Base-by-base conservation (phyloP, 1,140 invertebrate species). In the Pteromalus puparum region DNA sequence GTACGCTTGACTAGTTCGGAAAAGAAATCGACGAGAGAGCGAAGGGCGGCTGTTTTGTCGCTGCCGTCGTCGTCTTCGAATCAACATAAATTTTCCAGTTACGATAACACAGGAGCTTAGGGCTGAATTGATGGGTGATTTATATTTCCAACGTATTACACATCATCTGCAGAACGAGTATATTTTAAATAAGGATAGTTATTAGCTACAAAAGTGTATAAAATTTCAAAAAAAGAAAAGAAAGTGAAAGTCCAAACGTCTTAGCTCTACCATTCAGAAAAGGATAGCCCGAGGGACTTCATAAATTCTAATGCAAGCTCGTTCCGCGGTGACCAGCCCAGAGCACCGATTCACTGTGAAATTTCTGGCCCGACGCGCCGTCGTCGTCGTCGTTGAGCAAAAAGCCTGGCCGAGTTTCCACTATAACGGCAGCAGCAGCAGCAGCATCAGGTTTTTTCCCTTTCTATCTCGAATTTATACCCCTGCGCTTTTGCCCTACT, bases 381-480 rank as follows among this genome's bases (percentile, higher is more conserved):
- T 61, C 53, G 53, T 61, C 53, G 53, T 61, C 53, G 53, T n/a
- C 53, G 53, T n/a, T 61, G 21, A 61, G 18, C 53, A 61, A 61
- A 61, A 61, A 61, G 53, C 53, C 53, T 61, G 53, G 53, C 53
- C 53, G 53, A 61, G 53, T 61, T 61, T 61, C 53, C 53, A 61
- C 53, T 42, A 42, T 42, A 42, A 10, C 38, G 10, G 38, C 38
- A 0, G 3, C 30, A 53, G 38, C 38, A 0, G 3, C 30, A 53
- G 46, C 53, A n/a, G 53, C 53, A 61, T 61, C 53, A 61, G 21
- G 53, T 61, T 61, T 61, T 61, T 61, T 61, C 21, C 46, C 53
- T 61, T 61, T 61, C 53, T 61, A 61, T 61, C 53, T 61, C 53
- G 53, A 61, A 61, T 61, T 61, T 61, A 61, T 61, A 21, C 21